A percentile compares a stretch with the other conserved stretches of the same genome.
Conservation (phyloP, 2,113 vertebrate species). For the Uria lomvia region DNA sequence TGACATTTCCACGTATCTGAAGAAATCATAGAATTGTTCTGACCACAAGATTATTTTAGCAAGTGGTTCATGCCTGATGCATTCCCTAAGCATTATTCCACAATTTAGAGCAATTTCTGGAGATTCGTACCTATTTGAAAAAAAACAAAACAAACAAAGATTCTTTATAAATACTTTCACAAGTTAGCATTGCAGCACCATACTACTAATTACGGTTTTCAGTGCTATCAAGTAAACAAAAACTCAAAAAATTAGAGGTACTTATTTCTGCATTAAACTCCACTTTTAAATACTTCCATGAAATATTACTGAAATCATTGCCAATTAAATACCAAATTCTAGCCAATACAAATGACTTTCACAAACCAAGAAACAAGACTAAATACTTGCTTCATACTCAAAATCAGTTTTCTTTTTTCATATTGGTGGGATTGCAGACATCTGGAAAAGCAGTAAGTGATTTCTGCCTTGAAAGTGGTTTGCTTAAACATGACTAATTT, state of each 20-base stretch:
- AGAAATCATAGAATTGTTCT: conserved; percentile 88
- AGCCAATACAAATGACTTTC: background rate
- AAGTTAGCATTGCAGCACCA: background rate
- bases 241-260: background rate
- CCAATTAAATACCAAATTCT: background rate
- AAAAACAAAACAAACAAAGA: background rate
- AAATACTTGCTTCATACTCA: background rate
- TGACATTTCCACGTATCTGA: conserved; percentile 88
- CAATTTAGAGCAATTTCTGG: conserved; percentile 87
- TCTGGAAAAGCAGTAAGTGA: background rate
- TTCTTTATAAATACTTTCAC: background rate
- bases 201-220: background rate
- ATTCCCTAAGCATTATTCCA: conserved; percentile 86
- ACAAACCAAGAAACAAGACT: background rate
- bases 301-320: background rate
- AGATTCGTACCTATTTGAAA: conserved; percentile 76
- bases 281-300: background rate
- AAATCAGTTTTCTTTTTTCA: background rate
- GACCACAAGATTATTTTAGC: conserved; percentile 87
- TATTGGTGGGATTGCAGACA: background rate
- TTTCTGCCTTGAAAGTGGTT: background rate
- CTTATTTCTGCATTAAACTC: background rate
- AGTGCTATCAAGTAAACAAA: background rate
- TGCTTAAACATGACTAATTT: background rate
- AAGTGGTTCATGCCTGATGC: conserved; percentile 84